Conservation (phyloP, 2,888 invertebrate genomes). For the Sericinus montela region DNA sequence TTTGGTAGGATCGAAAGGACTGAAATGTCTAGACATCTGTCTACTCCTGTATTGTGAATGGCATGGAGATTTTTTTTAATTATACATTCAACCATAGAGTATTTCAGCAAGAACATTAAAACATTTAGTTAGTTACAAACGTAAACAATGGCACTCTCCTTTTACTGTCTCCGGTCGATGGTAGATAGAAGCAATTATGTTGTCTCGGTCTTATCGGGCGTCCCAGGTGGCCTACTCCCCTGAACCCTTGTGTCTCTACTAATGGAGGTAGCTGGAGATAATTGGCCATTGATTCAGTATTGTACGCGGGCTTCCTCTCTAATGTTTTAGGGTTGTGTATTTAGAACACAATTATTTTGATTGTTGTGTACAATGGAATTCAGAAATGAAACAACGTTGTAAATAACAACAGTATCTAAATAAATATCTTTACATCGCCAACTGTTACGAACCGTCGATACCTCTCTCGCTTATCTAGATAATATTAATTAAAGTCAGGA, state of each 20-base stretch:
- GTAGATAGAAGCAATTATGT: slow-evolving; percentile 33
- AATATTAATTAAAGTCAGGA: too few relatives aligned
- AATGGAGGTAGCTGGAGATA: slow-evolving; percentile 15
- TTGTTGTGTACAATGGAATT: too few relatives aligned
- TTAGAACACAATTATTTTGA: not conserved
- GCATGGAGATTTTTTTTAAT: too few relatives aligned
- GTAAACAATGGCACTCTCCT: not conserved
- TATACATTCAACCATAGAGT: too few relatives aligned
- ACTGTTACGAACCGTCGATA: too few relatives aligned
- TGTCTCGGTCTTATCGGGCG: slow-evolving; percentile 32
- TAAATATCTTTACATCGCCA: too few relatives aligned
- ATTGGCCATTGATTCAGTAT: slow-evolving; percentile 34
- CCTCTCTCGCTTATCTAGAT: too few relatives aligned
- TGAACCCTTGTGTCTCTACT: slow-evolving; percentile 11
- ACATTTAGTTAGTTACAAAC: not conserved
- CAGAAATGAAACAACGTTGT: too few relatives aligned
- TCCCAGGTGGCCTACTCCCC: slow-evolving; percentile 37
- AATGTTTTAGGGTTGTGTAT: slow-evolving; percentile 3
- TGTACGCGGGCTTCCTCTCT: slow-evolving; percentile 24
- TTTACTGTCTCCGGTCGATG: not conserved
- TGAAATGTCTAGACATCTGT: too few relatives aligned
- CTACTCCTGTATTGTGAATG: too few relatives aligned
- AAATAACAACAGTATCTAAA: too few relatives aligned
- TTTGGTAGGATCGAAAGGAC: too few relatives aligned
- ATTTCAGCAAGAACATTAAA: not conserved